Evolutionary conservation across 1,140 invertebrate species (phyloP), one percentile per base, ranked within the genome.

Genomic region (Halesus radiatus): DNA sequence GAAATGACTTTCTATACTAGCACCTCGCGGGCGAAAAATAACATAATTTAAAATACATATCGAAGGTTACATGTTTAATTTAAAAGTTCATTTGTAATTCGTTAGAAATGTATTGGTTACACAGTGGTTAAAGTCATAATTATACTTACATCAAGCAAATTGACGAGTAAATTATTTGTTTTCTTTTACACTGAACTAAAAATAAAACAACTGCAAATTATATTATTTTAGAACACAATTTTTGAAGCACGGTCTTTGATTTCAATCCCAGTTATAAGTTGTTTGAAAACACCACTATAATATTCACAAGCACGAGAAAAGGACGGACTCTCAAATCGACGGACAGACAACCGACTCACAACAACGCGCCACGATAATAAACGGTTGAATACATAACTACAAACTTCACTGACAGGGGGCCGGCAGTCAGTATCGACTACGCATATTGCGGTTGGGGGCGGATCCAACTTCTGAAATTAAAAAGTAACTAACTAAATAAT

Each of bases 1-100:
- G 68, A 72, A 72, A 72, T 72, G 68, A 72, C 68, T 72, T 72
- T 72, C 68, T 72, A 72, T 26, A 72, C 53, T 72, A 53, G 20
- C 68, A 54, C 52, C 50, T 72, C 22, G 68, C 68, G 45, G 54
- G 68, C 22, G 50, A 72, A 72, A 23, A 72, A 52, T 10, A 72
- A 16, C 62, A 37, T n/a, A 66, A 26, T 32, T 15, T 66, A 16
- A 66, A 66, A 66, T 32, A 16, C 62, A 29, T 6, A 66, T 66
- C n/a, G 29, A 66, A 64, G 60, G 22, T 26, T 66, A 66, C 56
- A 26, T 29, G 22, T 60, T 18, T 23, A 18, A 60, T 7, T 23
- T 60, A 60, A 20, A 20, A 60, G 56, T 20, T 60, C 37, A 60
- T 60, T 13, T 13, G 26, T 29, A 58, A 60, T 22, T 13, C 23